Evolutionary conservation across 2,797 vertebrate genomes (phyloP), one percentile per base, ranked within the genome.

Genomic region (Enteromius argenteus): DNA sequence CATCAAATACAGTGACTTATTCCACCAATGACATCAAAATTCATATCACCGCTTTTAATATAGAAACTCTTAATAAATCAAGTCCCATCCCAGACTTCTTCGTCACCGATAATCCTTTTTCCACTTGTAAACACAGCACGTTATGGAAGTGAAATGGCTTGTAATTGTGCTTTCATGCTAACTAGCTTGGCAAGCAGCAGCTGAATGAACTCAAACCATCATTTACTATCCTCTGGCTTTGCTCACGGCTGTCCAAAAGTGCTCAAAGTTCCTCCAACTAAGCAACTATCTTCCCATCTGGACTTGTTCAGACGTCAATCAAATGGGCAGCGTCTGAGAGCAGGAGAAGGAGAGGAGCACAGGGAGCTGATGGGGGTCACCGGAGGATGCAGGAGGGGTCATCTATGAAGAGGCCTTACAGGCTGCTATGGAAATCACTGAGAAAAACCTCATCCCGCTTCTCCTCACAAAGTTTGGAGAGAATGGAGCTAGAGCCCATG

Each of bases 251-350:
- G 30, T 53, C 69, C 15, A 72, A 49, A 93, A 94, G 91, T 94
- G 91, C 92, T 92, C 90, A 62, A 93, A 90, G 91, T 93, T 92
- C 66, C 93, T 92, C 88, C 90, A 93, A 87, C 91, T 89, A 90
- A 91, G 92, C 93, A 91, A 92, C 92, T 90, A 92, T 92, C 92
- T 90, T 93, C 90, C 85, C 87, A 90, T 78, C 89, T 91, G 91
- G 89, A 90, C 37, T 23, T 42, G 92, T 92, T 82, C 86, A 90
- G 84, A 92, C 93, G 93, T 91, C 94, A 94, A 94, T 94, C 93
- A 94, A 27, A 37, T 14, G 44, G 90, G 89, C 87, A 88, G 86
- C 86, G 85, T 66, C 87, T 88, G 53, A 35, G 62, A 72, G 21
- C 64, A 72, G 49, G 62, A 37, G 42, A 5, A 60, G 42, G 4